Evolutionary conservation across 2,797 vertebrate genomes (phyloP), one percentile per base, ranked within the genome.

Genomic region (Lepilemur ruficaudatus): DNA sequence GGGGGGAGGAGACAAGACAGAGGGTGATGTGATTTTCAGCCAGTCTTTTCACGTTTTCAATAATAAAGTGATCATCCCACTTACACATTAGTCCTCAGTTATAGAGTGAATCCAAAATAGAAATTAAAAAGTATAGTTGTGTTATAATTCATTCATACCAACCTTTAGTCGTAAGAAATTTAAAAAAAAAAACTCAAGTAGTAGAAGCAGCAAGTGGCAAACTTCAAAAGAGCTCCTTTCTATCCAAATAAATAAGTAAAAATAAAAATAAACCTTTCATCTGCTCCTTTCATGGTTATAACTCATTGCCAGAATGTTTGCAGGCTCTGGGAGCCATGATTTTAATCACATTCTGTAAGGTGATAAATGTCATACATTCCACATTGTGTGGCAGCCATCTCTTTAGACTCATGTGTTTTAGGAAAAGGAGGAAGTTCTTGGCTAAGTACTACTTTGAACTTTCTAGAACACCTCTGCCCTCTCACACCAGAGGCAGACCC

Each of bases 291-390:
- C 48, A n/a, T 93, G 61, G 30, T 82, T 43, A 85, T 73, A 85
- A 61, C 30, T 85, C 79, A 79, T 82, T 88, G 59, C 35, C 55
- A 93, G 86, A 89, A 76, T 69, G 76, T 96, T 95, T 72, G 73
- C 59, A 84, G 69, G 32, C 86, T 94, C 85, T 97, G 41, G 70
- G 82, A 95, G 35, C 73, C 79, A 57, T 91, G 35, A 35, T 80
- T 96, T 57, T 55, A 91, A 86, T 96, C 48, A 65, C 22, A 88
- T 82, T 91, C 63, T 97, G 5, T 85, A 91, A 94, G 67, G 69
- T 94, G 94, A 94, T 59, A 96, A 25, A 91, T 87, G 61, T 92
- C 78, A 83, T 84, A 61, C 63, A 94, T 96, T 96, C 91, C 95
- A 94, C 46, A 63, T 38, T 72, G 55, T 86, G 95, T 96, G 96